Evolutionary conservation across 37 sponge, comb jelly and placozoan species (phyloP).

Genomic region (Dysidea cf. avara): DNA sequence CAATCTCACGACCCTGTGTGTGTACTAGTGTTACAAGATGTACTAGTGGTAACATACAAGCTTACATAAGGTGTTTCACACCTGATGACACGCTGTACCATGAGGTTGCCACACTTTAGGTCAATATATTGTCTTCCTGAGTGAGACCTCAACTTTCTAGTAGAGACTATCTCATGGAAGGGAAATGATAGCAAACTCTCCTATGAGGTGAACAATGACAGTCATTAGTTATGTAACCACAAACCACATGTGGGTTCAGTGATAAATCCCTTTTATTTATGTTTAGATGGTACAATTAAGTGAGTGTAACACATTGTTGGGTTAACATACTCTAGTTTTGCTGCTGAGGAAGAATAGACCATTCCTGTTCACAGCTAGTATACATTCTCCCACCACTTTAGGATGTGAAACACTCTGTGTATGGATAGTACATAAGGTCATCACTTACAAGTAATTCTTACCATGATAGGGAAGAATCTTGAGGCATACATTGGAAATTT

Average conservation of each 20-base stretch:
- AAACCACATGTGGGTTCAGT: too few relatives aligned
- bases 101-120: slow-evolving; percentile 70
- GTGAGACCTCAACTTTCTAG: slow-evolving; percentile 53
- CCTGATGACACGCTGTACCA: slow-evolving; percentile 58
- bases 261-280: too few relatives aligned
- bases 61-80: slow-evolving; percentile 71
- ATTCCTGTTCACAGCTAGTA: slow-evolving; percentile 57
- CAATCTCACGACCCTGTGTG: slow-evolving; percentile 59
- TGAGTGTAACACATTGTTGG: too few relatives aligned
- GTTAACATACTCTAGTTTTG: slow-evolving; percentile 49
- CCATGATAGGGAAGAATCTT: slow-evolving; percentile 55
- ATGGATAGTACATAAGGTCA: neutral
- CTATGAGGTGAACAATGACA: neutral
- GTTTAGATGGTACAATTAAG: too few relatives aligned
- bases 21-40: neutral
- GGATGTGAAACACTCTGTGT: slow-evolving; percentile 42
- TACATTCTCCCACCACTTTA: slow-evolving; percentile 17
- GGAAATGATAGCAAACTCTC: slow-evolving; percentile 24
- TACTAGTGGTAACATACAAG: too few relatives aligned
- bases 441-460: neutral
- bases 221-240: too few relatives aligned
- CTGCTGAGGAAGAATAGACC: slow-evolving; percentile 47
- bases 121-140: slow-evolving; percentile 63
- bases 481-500: slow-evolving; percentile 55
- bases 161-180: slow-evolving; percentile 60